phyloP scores from a whole-genome alignment of 2,888 invertebrate species.

The Cryptus viduatorius region DNA sequence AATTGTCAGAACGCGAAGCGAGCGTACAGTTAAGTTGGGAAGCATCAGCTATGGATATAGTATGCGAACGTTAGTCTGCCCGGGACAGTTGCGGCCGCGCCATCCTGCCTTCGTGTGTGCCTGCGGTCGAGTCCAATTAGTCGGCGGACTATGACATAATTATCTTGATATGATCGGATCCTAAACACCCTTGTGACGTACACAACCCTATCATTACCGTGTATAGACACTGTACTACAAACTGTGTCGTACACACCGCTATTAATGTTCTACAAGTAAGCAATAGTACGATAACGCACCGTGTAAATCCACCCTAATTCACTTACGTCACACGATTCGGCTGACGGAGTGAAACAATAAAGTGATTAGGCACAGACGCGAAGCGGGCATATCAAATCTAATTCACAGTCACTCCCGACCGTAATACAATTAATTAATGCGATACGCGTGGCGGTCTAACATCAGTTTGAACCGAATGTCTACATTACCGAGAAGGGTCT shows the following conservation, averaged over 20 bases:
- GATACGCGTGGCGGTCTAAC: slow-evolving; percentile 12
- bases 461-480: slow-evolving; percentile 21
- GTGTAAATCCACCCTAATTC: slow-evolving; percentile 55
- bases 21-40: slow-evolving; percentile 40
- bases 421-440: slow-evolving; percentile 45
- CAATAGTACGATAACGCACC: slow-evolving; percentile 43
- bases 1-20: slow-evolving; percentile 61
- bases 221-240: not conserved
- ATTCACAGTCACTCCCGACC: slow-evolving; percentile 3
- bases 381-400: slow-evolving; percentile 17
- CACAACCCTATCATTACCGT: not conserved
- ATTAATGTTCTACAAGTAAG: slow-evolving; percentile 49
- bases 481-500: slow-evolving; percentile 15
- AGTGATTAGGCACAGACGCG: slow-evolving; percentile 45
- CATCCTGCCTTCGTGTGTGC: slow-evolving; percentile 57
- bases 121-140: slow-evolving; percentile 68
- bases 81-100: slow-evolving; percentile 62
- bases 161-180: slow-evolving; percentile 65
- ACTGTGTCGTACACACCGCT: slow-evolving; percentile 29
- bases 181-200: slow-evolving; percentile 56
- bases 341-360: slow-evolving; percentile 42
- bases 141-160: slow-evolving; percentile 63
- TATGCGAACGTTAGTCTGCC: slow-evolving; percentile 45
- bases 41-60: slow-evolving; percentile 29
- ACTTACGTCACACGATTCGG: slow-evolving; percentile 39